Conservation (phyloP, 2,797 vertebrate genomes). For the Vespertilio murinus region DNA sequence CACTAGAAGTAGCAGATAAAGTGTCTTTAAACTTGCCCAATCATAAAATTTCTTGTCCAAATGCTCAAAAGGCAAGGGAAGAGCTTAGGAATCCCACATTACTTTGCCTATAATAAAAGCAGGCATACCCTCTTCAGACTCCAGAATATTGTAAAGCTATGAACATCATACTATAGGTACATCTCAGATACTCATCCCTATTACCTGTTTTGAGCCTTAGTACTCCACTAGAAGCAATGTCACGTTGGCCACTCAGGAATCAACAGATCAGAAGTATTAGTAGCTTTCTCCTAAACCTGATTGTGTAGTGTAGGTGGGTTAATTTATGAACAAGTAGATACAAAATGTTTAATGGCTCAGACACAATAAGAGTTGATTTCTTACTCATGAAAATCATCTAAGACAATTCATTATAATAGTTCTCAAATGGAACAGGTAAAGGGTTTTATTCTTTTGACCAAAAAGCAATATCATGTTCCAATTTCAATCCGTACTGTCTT, state of each 20-base stretch:
- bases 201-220: neutral
- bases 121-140: neutral
- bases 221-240: neutral
- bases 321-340: neutral
- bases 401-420: neutral
- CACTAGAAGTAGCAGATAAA: neutral
- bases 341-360: neutral
- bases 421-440: neutral
- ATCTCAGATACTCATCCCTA: neutral
- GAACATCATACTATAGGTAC: neutral
- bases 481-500: neutral
- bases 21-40: neutral
- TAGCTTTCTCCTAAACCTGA: neutral
- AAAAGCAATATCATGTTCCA: neutral
- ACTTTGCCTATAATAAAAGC: neutral
- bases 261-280: neutral
- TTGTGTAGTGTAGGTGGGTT: neutral
- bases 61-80: neutral
- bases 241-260: neutral
- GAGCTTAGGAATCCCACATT: neutral
- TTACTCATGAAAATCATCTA: neutral
- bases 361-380: neutral
- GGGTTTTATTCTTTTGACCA: neutral
- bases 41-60: neutral
- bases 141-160: neutral